Percentiles rank a stretch among this genome's conserved stretches.
Evolutionary conservation across 2,797 vertebrate species (phyloP).

Genomic region (Phoxinus dragarum): DNA sequence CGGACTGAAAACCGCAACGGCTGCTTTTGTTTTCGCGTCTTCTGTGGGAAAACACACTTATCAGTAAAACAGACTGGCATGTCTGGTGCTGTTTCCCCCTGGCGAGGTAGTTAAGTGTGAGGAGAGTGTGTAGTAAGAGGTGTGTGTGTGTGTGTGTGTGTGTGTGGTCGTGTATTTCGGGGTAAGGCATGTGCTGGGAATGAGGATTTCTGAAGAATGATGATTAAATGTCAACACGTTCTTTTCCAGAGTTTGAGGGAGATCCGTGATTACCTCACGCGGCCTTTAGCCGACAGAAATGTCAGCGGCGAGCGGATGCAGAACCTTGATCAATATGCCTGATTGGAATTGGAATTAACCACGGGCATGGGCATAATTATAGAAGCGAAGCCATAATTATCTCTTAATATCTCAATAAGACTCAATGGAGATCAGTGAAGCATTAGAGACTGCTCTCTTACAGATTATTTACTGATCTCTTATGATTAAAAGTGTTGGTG

Average conservation of each 20-base stretch:
- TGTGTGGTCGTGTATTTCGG: slow-evolving; percentile 1
- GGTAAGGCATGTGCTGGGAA: slow-evolving; percentile 25
- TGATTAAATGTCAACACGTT: slow-evolving; percentile 47
- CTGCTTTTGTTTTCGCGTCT: slow-evolving; percentile 20
- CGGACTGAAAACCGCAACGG: neutral
- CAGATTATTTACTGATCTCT: slow-evolving; percentile 42
- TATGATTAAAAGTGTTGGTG: slow-evolving; percentile 14
- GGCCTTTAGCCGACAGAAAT: slow-evolving; percentile 28
- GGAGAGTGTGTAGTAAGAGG: slow-evolving; percentile 6
- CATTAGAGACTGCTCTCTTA: neutral
- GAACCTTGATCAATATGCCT: slow-evolving; percentile 31
- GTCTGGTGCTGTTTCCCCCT: slow-evolving; percentile 7
- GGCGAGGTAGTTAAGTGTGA: slow-evolving; percentile 34
- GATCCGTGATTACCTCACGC: slow-evolving; percentile 22
- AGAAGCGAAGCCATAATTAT: slow-evolving; percentile 22
- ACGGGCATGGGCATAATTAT: neutral
- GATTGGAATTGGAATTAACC: slow-evolving; percentile 26
- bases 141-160: slow-evolving; percentile 14
- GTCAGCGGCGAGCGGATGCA: slow-evolving; percentile 12
- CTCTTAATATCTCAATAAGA: slow-evolving; percentile 21
- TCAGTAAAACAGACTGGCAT: slow-evolving; percentile 8
- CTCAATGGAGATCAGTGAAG: slow-evolving; percentile 1
- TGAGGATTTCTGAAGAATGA: slow-evolving; percentile 34
- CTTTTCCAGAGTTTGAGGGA: slow-evolving; percentile 34
- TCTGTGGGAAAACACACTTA: slow-evolving; percentile 22